Evolutionary conservation across 2,797 vertebrate species (phyloP), one percentile per base, ranked within the genome.

Genomic region (Hippocampus kuda): DNA sequence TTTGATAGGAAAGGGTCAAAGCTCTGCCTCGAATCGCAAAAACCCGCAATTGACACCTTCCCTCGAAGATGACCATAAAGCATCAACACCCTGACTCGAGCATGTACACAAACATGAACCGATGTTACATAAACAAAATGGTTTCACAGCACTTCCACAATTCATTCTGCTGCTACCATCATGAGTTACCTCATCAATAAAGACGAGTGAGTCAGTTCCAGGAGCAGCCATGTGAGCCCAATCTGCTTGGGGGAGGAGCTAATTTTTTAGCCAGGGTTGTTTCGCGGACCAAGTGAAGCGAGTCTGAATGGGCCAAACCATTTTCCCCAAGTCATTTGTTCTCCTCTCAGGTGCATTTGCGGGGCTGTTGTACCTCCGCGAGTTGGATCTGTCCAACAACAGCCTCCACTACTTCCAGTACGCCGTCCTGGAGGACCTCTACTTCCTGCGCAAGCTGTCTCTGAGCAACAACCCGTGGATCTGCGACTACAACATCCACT

Each of bases 401-500:
- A 94, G 88, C 77, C 89, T 99, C 72, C 89, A 86, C 65, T 92
- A 92, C 86, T 95, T 99, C 84, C 93, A 94, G 75, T 99, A 98
- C 8, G 93, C 94, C 0, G 93, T 98, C 7, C 84, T 99, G 68
- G 96, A 99, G 87, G 94, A 99, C 79, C 90, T 99, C 68, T 99
- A 99, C 85, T 98, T 96, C 87, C 88, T 98, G 78, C 92, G 93
- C 86, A 91, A 88, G 75, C 86, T 99, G 18, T 91, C 83, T 68
- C 89, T 99, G 70, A 90, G 84, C 77, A 91, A 91, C n/a, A 99
- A 99, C 82, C 96, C 94, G 49, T 99, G 97, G 97, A 88, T 92
- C 84, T 99, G 97, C 67, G 97, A 99, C 87, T 99, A 98, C 87
- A 94, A 94, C 85, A 97, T 99, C 81, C 97, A 99, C 87, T 99